These are phyloP conservation scores for Andrena minutula DNA, from an alignment of 2,888 invertebrate genomes.

Conservation along the genomic window DNA sequence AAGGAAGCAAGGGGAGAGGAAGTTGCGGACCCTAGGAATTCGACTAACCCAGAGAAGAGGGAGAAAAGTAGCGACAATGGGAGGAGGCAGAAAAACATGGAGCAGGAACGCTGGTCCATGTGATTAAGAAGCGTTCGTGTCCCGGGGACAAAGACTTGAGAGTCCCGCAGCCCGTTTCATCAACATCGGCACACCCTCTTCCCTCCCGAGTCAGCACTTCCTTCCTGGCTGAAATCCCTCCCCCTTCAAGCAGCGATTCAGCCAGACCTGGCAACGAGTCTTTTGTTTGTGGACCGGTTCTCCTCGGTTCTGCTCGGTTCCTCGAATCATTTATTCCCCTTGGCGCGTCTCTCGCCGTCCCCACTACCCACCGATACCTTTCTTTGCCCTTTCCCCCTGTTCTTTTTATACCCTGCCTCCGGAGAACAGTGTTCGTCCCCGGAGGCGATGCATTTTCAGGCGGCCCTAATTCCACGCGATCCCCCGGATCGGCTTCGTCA, in stretches of 20 bases:
- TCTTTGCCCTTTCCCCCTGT: slow-evolving; percentile 25
- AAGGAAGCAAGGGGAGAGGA: neutral
- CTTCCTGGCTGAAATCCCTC: slow-evolving; percentile 55
- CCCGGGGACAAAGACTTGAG: slow-evolving; percentile 68
- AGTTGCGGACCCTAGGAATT: slow-evolving; percentile 16
- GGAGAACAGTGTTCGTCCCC: slow-evolving; percentile 27
- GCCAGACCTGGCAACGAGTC: slow-evolving; percentile 69
- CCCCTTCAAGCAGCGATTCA: slow-evolving; percentile 52
- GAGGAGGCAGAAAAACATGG: slow-evolving; percentile 32
- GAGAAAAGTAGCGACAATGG: slow-evolving; percentile 29
- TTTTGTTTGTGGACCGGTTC: slow-evolving; percentile 82
- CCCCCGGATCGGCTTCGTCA: slow-evolving; percentile 38
- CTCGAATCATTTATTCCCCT: slow-evolving; percentile 81
- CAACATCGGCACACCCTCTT: slow-evolving; percentile 58
- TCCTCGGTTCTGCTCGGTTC: slow-evolving; percentile 68
- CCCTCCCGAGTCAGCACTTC: slow-evolving; percentile 62
- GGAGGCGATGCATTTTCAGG: slow-evolving; percentile 37
- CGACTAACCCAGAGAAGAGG: slow-evolving; percentile 54
- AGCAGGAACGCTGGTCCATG: slow-evolving; percentile 40
- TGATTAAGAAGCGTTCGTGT: slow-evolving; percentile 70
- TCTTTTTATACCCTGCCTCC: slow-evolving; percentile 28
- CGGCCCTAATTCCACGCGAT: slow-evolving; percentile 37
- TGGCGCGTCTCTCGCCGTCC: slow-evolving; percentile 37
- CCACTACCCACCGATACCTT: neutral
- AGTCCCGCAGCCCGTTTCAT: slow-evolving; percentile 52